These are phyloP conservation scores for Pristionchus arcanus DNA, from an alignment of 2,888 invertebrate species.

Conservation along the genomic window DNA sequence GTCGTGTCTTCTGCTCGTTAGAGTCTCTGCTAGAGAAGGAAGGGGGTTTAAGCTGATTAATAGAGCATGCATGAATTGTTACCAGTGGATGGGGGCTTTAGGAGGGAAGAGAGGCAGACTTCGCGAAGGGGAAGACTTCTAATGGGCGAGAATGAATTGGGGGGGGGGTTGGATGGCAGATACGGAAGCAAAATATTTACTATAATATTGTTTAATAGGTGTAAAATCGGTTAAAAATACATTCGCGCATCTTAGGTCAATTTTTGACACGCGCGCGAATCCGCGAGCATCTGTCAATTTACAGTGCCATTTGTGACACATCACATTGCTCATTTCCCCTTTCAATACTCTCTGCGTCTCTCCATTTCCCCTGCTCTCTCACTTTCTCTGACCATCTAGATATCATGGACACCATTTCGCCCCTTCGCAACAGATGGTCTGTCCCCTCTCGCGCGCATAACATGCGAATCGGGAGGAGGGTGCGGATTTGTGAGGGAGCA, in stretches of 20 bases:
- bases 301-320: neutral
- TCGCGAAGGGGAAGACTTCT: neutral
- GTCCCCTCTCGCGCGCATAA: neutral
- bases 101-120: neutral
- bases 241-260: neutral
- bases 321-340: constrained; percentile 27
- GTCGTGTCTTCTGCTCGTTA: neutral
- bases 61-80: constrained; percentile 50
- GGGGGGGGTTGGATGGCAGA: neutral
- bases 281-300: neutral
- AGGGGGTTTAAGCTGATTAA: constrained; percentile 44
- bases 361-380: too few relatives aligned
- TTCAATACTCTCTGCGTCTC: neutral
- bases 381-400: too few relatives aligned
- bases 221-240: neutral
- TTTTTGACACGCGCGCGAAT: neutral
- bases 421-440: too few relatives aligned
- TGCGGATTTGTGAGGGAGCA: neutral
- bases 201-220: too few relatives aligned
- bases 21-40: neutral
- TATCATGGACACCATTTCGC: too few relatives aligned
- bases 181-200: neutral
- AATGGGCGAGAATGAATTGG: neutral
- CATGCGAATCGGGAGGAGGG: constrained; percentile 19
- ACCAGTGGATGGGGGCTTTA: constrained; percentile 29